Evolutionary conservation across 2,797 vertebrate species (phyloP), one percentile per base, ranked within the genome.

Genomic region (Hephaestus fuliginosus): DNA sequence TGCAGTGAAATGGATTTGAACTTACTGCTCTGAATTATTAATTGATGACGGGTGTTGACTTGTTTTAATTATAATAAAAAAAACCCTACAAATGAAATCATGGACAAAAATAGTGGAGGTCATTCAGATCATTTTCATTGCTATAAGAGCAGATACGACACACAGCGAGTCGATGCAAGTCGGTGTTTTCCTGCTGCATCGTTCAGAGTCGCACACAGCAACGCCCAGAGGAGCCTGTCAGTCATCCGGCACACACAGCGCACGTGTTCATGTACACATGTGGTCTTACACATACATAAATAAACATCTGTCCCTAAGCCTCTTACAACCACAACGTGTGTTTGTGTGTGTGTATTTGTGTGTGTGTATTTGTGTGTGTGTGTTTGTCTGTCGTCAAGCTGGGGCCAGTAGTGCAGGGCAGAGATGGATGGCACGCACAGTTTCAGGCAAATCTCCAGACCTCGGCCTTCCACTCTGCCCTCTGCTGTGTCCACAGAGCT

Each of bases 231-330:
- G n/a, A 55, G 25, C 51, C 70, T 0, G 5, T n/a, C 20, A 51
- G 55, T 60, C 53, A 61, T 66, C 57, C 39, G 48, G 13, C 33
- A 67, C 3, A 69, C 64, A 69, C 82, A 58, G 65, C 73, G 76
- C 83, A 90, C 46, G 65, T 88, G 81, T 79, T 69, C 77, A 82
- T 67, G 17, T 80, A 67, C 70, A 80, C 85, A 82, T 87, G 85
- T 85, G 81, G 36, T 73, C 76, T 66, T 78, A 88, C 82, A 86
- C 79, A 84, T 80, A 87, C 71, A 85, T 77, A 88, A 89, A 91
- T 74, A 90, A 85, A 88, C 83, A 90, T 91, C 73, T 87, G 86
- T 90, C 65, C 68, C 57, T 93, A 93, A 95, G 90, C 93, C 74
- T 87, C 93, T 95, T 93, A 91, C 67, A 83, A 78, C 65, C 77